Base-by-base conservation (phyloP, 2,113 vertebrate species). In the Pelobates fuscus region DNA sequence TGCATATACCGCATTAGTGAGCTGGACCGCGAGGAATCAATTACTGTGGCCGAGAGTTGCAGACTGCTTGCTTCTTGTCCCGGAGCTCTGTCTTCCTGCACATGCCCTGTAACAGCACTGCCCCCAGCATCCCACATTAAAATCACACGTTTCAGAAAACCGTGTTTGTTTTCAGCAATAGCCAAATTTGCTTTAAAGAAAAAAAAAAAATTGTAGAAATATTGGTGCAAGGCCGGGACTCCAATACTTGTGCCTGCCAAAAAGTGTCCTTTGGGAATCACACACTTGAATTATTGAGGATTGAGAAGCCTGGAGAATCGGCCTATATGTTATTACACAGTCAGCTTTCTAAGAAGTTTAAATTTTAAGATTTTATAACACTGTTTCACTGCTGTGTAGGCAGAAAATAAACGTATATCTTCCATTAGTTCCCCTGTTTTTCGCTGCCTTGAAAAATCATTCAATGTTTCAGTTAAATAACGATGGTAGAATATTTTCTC, bases 331-430 rank as follows among this genome's bases (percentile, higher is more conserved):
- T 49, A 49, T 17, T 49, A 49, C 44, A 49, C 2, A 49, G 44
- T 49, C 44, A 49, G 44, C 44, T 49, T 49, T 49, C 44, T 2
- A 11, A 41, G 7, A 41, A 41, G 7, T 41, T 41, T 41, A 41
- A n/a, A 37, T 37, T 37, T 18, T 11, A 49, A 14, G 44, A 49
- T 23, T 55, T 21, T 55, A 20, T 20, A 23, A 21, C 52, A 55
- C 21, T 55, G 52, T 23, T 55, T 55, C 52, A 55, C 11, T 55
- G 52, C 52, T 23, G 52, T 55, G 52, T 55, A 55, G 52, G 52
- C 52, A 55, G 52, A 55, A 55, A 55, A 55, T 49, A 49, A 49
- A 49, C 12, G 44, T 49, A 49, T 12, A 11, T 49, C 44, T 55
- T 55, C 52, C 52, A 55, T 55, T 55, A 21, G 21, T 55, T 55